Evolutionary conservation across 64 coral and sea anemone genomes (phyloP).

Genomic region (Astreopora myriophthalma): DNA sequence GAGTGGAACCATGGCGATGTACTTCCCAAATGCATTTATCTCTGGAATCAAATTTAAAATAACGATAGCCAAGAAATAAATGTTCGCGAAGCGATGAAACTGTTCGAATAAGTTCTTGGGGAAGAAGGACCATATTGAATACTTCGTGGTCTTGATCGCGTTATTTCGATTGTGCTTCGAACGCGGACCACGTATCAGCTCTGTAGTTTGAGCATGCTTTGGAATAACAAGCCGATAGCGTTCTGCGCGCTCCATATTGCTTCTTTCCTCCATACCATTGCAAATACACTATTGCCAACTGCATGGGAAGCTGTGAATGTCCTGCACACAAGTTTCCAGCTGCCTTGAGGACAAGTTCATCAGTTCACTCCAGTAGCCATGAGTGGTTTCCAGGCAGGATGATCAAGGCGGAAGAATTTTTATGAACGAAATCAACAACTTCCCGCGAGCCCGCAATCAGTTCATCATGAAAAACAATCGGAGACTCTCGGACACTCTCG

Average conservation of each 20-base stretch:
- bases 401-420: background rate
- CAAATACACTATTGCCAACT: background rate
- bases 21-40: conserved; percentile 97
- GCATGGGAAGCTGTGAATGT: background rate
- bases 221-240: conserved; percentile 75
- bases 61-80: conserved; percentile 95
- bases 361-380: too few relatives aligned
- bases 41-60: conserved; percentile 96
- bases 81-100: conserved; percentile 99
- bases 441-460: conserved; percentile 21
- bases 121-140: conserved; percentile 95
- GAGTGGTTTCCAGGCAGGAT: too few relatives aligned
- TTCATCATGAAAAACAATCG: background rate
- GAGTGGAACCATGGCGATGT: conserved; percentile 92
- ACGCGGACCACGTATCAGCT: conserved; percentile 29
- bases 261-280: background rate
- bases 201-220: conserved; percentile 66
- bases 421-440: background rate
- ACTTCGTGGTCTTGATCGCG: conserved; percentile 97
- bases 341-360: background rate
- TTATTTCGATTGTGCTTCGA: conserved; percentile 75
- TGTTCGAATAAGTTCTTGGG: conserved; percentile 99
- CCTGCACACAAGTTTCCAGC: background rate
- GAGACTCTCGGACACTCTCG: background rate
- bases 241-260: conserved; percentile 26